These are phyloP conservation scores for Rafetus swinhoei DNA, from an alignment of 2,113 vertebrate genomes.

Conservation along the genomic window DNA sequence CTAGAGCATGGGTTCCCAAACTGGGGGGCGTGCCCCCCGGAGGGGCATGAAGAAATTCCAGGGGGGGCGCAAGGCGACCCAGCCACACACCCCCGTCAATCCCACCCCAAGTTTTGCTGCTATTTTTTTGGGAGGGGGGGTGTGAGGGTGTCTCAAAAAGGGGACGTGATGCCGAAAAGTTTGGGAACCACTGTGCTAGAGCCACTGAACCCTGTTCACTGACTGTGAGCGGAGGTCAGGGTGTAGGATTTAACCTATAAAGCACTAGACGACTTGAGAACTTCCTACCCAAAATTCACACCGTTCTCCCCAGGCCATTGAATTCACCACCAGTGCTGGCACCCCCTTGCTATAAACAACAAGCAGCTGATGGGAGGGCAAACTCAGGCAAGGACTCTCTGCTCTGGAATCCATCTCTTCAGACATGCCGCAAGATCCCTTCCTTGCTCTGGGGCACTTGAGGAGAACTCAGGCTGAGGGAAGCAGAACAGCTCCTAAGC, in stretches of 20 bases:
- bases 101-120: no score
- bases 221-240: not conserved
- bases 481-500: rapidly evolving
- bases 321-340: not conserved
- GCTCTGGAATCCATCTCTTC: not conserved
- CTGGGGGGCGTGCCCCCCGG: no score
- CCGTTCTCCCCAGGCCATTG: not conserved
- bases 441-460: rapidly evolving
- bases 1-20: no score
- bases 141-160: no score
- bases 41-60: no score
- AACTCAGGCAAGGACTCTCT: not conserved
- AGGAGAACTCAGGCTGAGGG: not conserved
- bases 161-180: no score
- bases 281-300: not conserved
- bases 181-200: not conserved
- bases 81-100: no score
- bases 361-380: not conserved
- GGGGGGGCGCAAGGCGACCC: no score
- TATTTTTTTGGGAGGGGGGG: no score
- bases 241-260: not conserved
- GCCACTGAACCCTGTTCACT: not conserved
- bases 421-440: not conserved
- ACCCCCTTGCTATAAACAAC: not conserved
- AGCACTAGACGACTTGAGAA: not conserved